phyloP scores from a whole-genome alignment of 2,113 vertebrate genomes.

The Zosterops japonicus region DNA sequence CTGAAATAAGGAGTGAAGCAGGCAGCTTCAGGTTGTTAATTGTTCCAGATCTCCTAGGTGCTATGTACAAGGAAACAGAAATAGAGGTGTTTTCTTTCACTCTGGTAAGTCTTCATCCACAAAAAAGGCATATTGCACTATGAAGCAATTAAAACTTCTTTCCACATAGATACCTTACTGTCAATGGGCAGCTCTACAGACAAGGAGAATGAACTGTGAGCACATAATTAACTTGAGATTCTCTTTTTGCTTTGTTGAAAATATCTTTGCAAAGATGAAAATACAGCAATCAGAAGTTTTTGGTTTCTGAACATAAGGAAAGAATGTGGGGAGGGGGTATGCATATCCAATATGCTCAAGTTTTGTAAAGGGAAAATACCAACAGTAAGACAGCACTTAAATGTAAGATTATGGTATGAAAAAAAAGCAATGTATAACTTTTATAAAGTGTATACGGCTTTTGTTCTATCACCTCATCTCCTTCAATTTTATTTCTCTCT shows the following conservation, averaged over 20 bases:
- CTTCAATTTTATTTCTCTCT: not conserved
- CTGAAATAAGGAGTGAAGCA: not conserved
- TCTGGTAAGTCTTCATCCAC: not conserved
- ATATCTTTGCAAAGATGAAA: not conserved
- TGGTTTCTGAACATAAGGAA: not conserved
- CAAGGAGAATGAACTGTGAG: not conserved
- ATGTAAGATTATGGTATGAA: not conserved
- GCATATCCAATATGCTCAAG: not conserved
- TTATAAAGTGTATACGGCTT: not conserved
- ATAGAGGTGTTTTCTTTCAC: not conserved
- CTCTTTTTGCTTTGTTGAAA: not conserved
- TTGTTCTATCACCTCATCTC: not conserved
- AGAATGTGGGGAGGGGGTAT: not conserved
- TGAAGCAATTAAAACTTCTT: not conserved
- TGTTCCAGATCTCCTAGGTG: not conserved
- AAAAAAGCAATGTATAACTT: not conserved
- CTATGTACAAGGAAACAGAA: not conserved
- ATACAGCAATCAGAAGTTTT: not conserved
- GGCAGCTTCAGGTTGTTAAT: not conserved
- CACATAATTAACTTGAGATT: not conserved
- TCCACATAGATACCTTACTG: not conserved
- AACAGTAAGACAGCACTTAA: not conserved
- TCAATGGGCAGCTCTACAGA: not conserved
- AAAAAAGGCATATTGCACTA: not conserved
- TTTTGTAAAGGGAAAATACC: not conserved